These are phyloP conservation scores for Bostrychus sinensis DNA, from an alignment of 2,113 vertebrate species.

Conservation along the genomic window DNA sequence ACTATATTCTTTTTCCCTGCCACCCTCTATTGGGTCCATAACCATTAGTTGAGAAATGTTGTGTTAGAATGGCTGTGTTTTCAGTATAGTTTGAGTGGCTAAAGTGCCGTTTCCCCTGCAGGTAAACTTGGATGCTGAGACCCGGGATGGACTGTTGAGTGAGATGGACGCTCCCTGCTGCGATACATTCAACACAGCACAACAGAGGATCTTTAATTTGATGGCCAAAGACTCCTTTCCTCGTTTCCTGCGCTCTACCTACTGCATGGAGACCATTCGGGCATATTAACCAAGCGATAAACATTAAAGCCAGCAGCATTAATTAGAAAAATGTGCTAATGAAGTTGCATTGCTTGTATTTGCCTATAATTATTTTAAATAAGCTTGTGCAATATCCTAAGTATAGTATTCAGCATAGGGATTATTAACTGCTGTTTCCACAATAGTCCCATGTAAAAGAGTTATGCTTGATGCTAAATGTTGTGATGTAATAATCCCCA, in stretches of 20 bases:
- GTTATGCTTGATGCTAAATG: too few species aligned
- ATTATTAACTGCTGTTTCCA: too few species aligned
- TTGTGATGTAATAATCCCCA: neutral
- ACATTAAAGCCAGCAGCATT: too few species aligned
- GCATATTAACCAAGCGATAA: constrained; percentile 50
- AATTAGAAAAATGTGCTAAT: neutral
- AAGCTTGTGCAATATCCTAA: too few species aligned
- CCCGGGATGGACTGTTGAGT: constrained; percentile 82
- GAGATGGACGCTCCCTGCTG: constrained; percentile 78
- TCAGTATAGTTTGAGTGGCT: neutral
- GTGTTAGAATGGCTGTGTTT: too few species aligned
- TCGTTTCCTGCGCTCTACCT: constrained; percentile 86
- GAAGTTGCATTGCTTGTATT: neutral
- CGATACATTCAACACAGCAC: constrained; percentile 81
- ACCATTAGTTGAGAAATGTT: too few species aligned
- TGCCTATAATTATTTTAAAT: too few species aligned
- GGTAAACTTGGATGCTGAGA: constrained; percentile 94
- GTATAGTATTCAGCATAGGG: too few species aligned
- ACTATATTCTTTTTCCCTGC: too few species aligned
- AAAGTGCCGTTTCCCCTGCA: constrained; percentile 48
- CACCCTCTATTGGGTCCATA: too few species aligned
- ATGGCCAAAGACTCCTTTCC: constrained; percentile 95
- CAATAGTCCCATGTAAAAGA: too few species aligned
- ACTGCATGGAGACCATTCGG: constrained; percentile 74
- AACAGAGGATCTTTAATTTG: constrained; percentile 87